These are phyloP conservation scores for Ancistrus triradiatus DNA, from an alignment of 2,113 vertebrate genomes.

Conservation along the genomic window DNA sequence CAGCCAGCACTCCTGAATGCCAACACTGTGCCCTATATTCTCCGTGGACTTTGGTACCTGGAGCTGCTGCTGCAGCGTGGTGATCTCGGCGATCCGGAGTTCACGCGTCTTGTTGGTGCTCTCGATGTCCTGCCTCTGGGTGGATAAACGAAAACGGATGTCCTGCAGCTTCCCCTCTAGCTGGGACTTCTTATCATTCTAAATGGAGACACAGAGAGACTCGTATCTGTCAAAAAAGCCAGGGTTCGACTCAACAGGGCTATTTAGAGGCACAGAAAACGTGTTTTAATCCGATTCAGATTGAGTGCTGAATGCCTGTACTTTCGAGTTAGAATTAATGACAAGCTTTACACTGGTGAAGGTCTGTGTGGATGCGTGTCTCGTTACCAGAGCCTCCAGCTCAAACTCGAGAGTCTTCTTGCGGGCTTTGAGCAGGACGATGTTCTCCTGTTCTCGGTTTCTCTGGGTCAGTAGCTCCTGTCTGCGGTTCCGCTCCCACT, in stretches of 20 bases:
- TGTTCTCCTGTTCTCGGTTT: constrained; percentile 94
- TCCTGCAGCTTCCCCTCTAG: constrained; percentile 95
- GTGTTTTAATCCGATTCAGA: no score
- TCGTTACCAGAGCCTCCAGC: constrained; percentile 87
- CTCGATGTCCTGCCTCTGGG: constrained; percentile 91
- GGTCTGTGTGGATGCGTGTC: constrained; percentile 11
- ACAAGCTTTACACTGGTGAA: no score
- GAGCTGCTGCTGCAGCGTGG: constrained; percentile 89
- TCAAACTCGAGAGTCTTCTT: constrained; percentile 98
- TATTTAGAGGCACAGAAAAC: no score
- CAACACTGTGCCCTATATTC: background rate
- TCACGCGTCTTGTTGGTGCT: constrained; percentile 93
- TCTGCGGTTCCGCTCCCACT: constrained; percentile 92
- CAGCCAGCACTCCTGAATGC: background rate
- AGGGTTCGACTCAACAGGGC: no score
- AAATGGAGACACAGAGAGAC: background rate
- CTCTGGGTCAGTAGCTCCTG: constrained; percentile 94
- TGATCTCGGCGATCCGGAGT: constrained; percentile 91
- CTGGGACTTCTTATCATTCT: constrained; percentile 95
- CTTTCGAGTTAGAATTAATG: no score
- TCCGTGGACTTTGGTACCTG: constrained; percentile 74
- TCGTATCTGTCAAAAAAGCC: no score
- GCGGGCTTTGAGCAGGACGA: constrained; percentile 91
- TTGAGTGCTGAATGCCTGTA: no score
- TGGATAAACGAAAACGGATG: constrained; percentile 84